Percentiles rank a stretch among this genome's conserved stretches.
These are phyloP conservation scores for Tiaroga cobitis DNA, from an alignment of 2,797 vertebrate genomes.

Conservation along the genomic window DNA sequence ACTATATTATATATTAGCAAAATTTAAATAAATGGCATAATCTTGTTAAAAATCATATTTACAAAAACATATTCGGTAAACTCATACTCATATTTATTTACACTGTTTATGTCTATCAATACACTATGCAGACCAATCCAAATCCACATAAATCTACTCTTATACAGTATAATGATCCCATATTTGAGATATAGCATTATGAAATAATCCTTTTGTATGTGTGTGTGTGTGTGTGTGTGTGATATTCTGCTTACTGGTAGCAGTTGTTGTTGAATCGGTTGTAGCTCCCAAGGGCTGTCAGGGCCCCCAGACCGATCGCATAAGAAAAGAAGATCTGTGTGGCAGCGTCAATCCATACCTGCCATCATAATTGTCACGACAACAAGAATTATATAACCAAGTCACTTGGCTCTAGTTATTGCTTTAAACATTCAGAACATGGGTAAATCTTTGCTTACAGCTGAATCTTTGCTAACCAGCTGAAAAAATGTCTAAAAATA, in stretches of 20 bases:
- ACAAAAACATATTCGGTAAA: neutral
- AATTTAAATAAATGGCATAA: neutral
- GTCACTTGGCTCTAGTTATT: neutral
- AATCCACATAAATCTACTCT: neutral
- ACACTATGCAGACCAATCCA: neutral
- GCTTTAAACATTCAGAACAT: neutral
- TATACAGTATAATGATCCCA: neutral
- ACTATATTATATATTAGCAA: neutral
- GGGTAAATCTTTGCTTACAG: neutral
- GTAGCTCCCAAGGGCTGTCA: conserved; percentile 85
- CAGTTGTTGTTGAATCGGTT: conserved; percentile 89
- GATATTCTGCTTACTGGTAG: conserved; percentile 79
- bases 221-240: neutral
- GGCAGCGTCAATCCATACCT: conserved; percentile 87
- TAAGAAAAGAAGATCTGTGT: conserved; percentile 89
- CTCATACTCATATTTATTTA: neutral
- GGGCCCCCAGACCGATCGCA: conserved; percentile 84
- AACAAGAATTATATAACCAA: conserved; percentile 5
- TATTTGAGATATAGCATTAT: neutral
- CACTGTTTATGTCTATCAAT: neutral
- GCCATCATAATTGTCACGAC: conserved; percentile 26
- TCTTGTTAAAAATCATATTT: neutral
- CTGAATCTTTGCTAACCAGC: neutral
- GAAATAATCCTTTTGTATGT: neutral
- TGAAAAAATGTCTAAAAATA: neutral